Percentiles rank a stretch among this genome's conserved stretches.
These are phyloP conservation scores for Prionace glauca DNA, from an alignment of 2,797 vertebrate genomes.

Conservation along the genomic window DNA sequence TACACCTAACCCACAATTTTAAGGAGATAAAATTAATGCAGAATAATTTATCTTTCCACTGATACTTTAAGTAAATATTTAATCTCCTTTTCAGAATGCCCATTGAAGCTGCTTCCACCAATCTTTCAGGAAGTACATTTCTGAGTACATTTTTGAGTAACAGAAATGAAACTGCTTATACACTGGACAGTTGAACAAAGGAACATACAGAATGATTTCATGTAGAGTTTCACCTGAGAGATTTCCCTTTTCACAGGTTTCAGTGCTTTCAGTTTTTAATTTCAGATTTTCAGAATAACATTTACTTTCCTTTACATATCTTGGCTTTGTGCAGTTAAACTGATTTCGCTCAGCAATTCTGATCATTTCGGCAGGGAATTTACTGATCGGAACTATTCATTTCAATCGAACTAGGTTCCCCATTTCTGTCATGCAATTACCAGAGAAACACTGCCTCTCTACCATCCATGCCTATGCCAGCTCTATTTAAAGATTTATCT, in stretches of 20 bases:
- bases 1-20: not conserved
- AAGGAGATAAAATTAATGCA: not conserved
- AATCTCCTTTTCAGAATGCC: not conserved
- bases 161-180: not conserved
- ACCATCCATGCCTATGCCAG: not conserved
- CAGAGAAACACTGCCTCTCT: not conserved
- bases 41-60: not conserved
- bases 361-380: not conserved
- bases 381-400: not conserved
- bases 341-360: constrained; percentile 1
- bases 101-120: not conserved
- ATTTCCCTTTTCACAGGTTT: not conserved
- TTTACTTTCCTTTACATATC: not conserved
- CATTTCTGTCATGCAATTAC: not conserved
- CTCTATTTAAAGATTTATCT: not conserved
- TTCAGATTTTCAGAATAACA: not conserved
- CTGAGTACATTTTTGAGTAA: not conserved
- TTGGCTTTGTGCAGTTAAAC: not conserved
- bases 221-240: not conserved
- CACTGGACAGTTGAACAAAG: not conserved
- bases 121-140: not conserved
- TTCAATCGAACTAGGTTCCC: too few relatives aligned
- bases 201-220: not conserved
- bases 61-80: not conserved
- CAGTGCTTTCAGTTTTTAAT: not conserved